phyloP scores from a whole-genome alignment of 2,113 vertebrate genomes.

The Athene noctua region DNA sequence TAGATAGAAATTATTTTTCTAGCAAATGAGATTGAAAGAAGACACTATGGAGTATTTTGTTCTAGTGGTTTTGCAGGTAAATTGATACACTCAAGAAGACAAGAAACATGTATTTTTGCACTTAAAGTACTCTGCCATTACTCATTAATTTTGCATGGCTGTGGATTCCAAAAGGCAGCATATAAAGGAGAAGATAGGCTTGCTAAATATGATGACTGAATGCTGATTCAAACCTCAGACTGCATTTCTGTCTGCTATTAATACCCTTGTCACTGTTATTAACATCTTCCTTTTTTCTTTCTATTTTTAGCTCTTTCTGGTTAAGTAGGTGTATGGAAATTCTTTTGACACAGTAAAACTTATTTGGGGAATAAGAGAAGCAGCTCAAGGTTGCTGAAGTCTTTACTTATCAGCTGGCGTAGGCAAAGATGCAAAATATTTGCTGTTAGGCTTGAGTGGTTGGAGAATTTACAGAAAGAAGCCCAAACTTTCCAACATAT shows the following conservation, averaged over 20 bases:
- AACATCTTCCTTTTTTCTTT: background rate
- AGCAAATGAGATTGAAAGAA: background rate
- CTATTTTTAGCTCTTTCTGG: background rate
- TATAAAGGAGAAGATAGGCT: background rate
- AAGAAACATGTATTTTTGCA: background rate
- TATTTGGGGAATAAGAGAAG: background rate
- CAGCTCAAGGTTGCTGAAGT: background rate
- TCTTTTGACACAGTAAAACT: background rate
- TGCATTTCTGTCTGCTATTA: conserved; percentile 14
- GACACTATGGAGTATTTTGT: background rate
- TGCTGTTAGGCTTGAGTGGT: background rate
- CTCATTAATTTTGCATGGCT: conserved; percentile 50
- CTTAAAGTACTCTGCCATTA: background rate
- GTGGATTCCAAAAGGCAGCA: background rate
- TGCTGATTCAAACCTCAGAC: conserved; percentile 14
- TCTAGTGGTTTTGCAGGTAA: conserved; percentile 2
- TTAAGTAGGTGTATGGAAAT: background rate
- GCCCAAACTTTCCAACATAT: background rate
- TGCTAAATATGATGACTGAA: background rate
- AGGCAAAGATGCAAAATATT: background rate
- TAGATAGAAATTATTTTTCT: background rate
- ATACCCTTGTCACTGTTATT: background rate
- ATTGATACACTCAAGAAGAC: background rate
- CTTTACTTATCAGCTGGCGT: background rate
- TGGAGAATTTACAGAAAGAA: background rate